A percentile compares a stretch with the other conserved stretches of the same genome.
phyloP scores from a whole-genome alignment of 2,797 vertebrate species.

The Pteropus rufus region DNA sequence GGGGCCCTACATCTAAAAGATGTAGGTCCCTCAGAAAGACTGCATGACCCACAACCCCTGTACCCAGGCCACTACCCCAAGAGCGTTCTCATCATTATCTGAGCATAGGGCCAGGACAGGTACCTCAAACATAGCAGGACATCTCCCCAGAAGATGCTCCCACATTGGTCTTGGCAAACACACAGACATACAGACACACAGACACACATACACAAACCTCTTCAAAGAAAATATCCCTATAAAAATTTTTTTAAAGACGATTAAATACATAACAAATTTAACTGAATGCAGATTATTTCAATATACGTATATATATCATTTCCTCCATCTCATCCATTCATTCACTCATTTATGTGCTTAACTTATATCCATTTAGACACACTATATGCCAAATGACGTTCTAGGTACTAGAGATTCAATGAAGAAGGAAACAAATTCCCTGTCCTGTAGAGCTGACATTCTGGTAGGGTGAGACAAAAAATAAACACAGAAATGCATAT shows the following conservation, averaged over 20 bases:
- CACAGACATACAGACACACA: neutral
- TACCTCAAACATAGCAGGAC: neutral
- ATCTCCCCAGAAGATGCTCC: neutral
- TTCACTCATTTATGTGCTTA: neutral
- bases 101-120: neutral
- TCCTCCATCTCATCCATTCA: neutral
- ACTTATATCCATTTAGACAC: neutral
- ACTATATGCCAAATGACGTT: neutral
- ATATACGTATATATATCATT: neutral
- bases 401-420: neutral
- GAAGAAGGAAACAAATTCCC: neutral
- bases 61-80: neutral
- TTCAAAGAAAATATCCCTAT: neutral
- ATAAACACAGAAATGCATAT: neutral
- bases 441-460: neutral
- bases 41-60: neutral
- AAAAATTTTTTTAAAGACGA: neutral
- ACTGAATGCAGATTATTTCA: neutral
- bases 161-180: neutral
- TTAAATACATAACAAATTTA: neutral
- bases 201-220: neutral
- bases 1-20: neutral
- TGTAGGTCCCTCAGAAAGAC: neutral
- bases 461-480: neutral
- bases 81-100: neutral